Conservation (phyloP, 1,140 invertebrate genomes). For the Catajapyx aquilonaris region DNA sequence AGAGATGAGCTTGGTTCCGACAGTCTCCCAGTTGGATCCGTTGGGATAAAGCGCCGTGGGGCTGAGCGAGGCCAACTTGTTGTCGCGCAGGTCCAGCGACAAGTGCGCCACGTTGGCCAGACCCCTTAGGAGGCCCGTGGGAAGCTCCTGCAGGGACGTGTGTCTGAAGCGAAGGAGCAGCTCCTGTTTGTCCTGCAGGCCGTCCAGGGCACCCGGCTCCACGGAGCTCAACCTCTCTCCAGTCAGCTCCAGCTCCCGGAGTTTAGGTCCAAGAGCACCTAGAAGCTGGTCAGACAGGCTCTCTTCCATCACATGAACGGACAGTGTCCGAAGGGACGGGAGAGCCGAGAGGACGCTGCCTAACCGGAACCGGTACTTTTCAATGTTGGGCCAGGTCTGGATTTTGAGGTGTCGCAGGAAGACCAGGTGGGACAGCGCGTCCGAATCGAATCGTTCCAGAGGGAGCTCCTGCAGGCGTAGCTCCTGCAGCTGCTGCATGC, state of each 20-base stretch:
- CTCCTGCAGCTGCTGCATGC: conserved; percentile 22
- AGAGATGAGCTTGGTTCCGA: conserved; percentile 54
- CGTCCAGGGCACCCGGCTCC: conserved; percentile 42
- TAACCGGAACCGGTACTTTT: conserved; percentile 33
- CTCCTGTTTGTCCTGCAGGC: conserved; percentile 27
- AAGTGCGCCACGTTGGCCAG: conserved; percentile 54
- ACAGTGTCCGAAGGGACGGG: conserved; percentile 33
- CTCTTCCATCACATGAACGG: conserved; percentile 46
- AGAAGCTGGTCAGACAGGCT: conserved; percentile 44
- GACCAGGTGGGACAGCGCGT: conserved; percentile 34
- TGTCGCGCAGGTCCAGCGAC: conserved; percentile 58
- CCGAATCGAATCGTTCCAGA: conserved; percentile 31
- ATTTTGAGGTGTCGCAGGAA: conserved; percentile 34
- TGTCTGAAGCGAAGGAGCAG: conserved; percentile 49
- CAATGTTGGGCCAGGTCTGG: conserved; percentile 39
- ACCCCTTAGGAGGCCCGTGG: conserved; percentile 49
- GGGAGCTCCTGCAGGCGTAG: conserved; percentile 23
- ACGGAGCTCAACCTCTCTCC: conserved; percentile 44
- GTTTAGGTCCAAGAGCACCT: conserved; percentile 45
- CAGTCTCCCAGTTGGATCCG: conserved; percentile 55
- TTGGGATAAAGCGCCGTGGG: conserved; percentile 67
- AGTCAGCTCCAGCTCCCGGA: conserved; percentile 55
- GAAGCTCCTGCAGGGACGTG: conserved; percentile 49
- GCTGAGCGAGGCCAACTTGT: conserved; percentile 52
- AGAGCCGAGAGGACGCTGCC: conserved; percentile 32